phyloP scores from a whole-genome alignment of 2,888 invertebrate genomes.

The Xylophagus ater region DNA sequence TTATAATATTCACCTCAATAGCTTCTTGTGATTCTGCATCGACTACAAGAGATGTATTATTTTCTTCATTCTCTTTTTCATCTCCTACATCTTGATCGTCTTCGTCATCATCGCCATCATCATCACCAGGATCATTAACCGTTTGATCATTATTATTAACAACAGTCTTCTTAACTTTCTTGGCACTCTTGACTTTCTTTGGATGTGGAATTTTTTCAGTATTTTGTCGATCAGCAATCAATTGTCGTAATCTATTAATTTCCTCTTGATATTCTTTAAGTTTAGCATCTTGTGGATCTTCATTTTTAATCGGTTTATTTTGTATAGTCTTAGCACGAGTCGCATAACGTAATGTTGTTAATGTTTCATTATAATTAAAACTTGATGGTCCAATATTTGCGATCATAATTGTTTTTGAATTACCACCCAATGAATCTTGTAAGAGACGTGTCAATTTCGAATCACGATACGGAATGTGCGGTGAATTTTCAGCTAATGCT shows the following conservation, averaged over 20 bases:
- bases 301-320: constrained; percentile 96
- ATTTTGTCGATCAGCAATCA: constrained; percentile 39
- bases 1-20: constrained; percentile 15
- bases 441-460: constrained; percentile 91
- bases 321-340: constrained; percentile 97
- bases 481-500: constrained; percentile 86
- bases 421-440: constrained; percentile 96
- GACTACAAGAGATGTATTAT: constrained; percentile 23
- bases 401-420: constrained; percentile 98
- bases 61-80: constrained; percentile 31
- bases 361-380: constrained; percentile 95
- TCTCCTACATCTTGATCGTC: constrained; percentile 37
- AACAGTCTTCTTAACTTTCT: constrained; percentile 19
- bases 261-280: constrained; percentile 91
- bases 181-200: constrained; percentile 23
- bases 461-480: constrained; percentile 95
- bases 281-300: constrained; percentile 97
- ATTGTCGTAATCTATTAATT: constrained; percentile 59
- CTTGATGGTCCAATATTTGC: constrained; percentile 97
- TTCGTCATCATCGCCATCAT: constrained; percentile 24
- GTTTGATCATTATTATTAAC: constrained; percentile 20
- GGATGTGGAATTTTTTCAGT: constrained; percentile 28
- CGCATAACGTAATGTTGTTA: constrained; percentile 93
- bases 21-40: constrained; percentile 18
- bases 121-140: constrained; percentile 22